Evolutionary conservation across 1,140 invertebrate genomes (phyloP).

Genomic region (Cyphomyrmex costatus): DNA sequence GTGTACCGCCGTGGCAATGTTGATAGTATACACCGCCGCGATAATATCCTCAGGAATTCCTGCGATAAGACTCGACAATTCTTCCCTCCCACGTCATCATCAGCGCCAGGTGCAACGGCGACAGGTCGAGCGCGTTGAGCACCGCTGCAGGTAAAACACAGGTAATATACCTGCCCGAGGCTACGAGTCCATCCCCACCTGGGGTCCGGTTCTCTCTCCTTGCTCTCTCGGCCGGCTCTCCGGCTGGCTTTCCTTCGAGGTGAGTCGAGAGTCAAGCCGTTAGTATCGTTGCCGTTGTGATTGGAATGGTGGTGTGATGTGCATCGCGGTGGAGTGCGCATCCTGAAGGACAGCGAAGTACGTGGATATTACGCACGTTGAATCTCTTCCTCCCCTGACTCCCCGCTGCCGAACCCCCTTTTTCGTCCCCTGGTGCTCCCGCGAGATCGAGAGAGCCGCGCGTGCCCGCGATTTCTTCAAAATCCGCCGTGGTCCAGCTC

Average conservation of each 20-base stretch:
- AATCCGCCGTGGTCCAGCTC: constrained; percentile 24
- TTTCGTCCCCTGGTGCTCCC: constrained; percentile 1
- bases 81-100: background rate
- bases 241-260: constrained; percentile 78
- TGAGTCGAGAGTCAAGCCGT: constrained; percentile 71
- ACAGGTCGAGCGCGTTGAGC: constrained; percentile 77
- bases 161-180: constrained; percentile 83
- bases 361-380: background rate
- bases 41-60: background rate
- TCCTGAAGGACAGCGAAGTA: constrained; percentile 65
- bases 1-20: background rate
- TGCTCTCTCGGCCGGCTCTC: constrained; percentile 71
- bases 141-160: constrained; percentile 82
- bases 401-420: too few species aligned
- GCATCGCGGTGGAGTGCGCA: constrained; percentile 74
- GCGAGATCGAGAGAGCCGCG: constrained; percentile 41
- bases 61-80: background rate
- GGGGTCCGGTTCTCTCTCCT: constrained; percentile 74
- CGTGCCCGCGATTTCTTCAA: constrained; percentile 19
- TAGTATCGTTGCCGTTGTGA: constrained; percentile 78
- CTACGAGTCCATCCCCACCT: constrained; percentile 77
- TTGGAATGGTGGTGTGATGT: constrained; percentile 79
- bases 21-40: background rate
- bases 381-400: background rate
- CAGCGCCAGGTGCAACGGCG: constrained; percentile 32